A percentile compares a stretch with the other conserved stretches of the same genome.
phyloP scores from a whole-genome alignment of 2,888 invertebrate species.

The Dryococelus australis region DNA sequence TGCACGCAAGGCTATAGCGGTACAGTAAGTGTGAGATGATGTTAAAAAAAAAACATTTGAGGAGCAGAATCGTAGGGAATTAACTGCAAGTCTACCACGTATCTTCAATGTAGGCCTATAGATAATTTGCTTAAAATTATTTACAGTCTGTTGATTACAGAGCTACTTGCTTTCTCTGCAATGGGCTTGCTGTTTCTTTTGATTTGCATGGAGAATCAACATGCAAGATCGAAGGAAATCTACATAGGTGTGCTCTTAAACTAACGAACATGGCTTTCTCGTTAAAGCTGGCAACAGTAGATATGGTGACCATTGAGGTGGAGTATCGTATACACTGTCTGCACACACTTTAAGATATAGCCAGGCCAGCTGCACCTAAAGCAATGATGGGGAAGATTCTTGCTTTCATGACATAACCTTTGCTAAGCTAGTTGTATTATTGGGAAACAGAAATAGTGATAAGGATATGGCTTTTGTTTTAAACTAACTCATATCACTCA shows the following conservation, averaged over 20 bases:
- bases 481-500: slow-evolving; percentile 20
- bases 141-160: neutral
- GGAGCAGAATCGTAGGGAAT: neutral
- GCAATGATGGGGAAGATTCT: neutral
- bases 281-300: neutral
- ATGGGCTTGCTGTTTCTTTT: neutral
- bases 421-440: neutral
- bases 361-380: neutral
- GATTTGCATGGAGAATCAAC: neutral
- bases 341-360: too few relatives aligned
- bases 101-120: neutral
- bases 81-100: neutral
- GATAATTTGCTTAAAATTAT: neutral
- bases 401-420: neutral
- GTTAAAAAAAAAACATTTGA: neutral
- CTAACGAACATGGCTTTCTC: neutral
- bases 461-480: neutral
- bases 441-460: neutral
- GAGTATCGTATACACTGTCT: slow-evolving; percentile 12
- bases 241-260: slow-evolving; percentile 12
- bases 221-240: neutral
- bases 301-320: slow-evolving; percentile 19
- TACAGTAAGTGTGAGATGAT: neutral
- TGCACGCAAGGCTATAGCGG: neutral
- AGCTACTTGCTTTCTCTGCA: slow-evolving; percentile 13